Conservation (phyloP, 92 coral and sea anemone genomes). For the Actinernus sp. region DNA sequence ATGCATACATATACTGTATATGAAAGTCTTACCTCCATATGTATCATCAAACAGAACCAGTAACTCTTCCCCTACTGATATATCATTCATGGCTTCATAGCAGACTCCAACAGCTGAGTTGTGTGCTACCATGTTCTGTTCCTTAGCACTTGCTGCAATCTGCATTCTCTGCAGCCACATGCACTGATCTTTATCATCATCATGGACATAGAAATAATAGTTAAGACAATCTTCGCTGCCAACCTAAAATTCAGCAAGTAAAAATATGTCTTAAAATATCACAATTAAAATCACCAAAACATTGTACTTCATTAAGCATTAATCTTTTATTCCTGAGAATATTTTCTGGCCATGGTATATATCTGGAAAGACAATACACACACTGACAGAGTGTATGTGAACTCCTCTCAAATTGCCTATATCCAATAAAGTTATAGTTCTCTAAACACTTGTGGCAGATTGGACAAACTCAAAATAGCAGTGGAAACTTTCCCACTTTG, state of each 20-base stretch:
- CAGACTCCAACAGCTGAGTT: conserved; percentile 67
- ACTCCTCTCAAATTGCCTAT: no score
- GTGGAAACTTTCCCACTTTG: no score
- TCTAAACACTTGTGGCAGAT: no score
- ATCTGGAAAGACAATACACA: no score
- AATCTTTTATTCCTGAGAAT: no score
- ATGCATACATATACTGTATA: no score
- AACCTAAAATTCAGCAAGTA: no score
- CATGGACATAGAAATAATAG: conserved; percentile 66
- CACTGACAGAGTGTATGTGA: no score
- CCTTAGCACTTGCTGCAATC: conserved; percentile 39
- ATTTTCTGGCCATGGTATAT: no score
- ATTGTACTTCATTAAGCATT: neutral
- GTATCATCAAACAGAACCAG: conserved; percentile 71
- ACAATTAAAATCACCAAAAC: neutral
- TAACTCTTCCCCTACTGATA: conserved; percentile 71
- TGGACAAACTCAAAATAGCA: no score
- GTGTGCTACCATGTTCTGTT: conserved; percentile 77
- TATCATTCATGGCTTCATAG: conserved; percentile 74
- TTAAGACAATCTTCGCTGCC: conserved; percentile 19
- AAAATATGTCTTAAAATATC: neutral
- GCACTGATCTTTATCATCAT: conserved; percentile 66
- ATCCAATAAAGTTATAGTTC: no score
- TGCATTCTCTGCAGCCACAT: conserved; percentile 76
- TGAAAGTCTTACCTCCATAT: conserved; percentile 65